Percentiles rank a stretch among this genome's conserved stretches.
phyloP scores from a whole-genome alignment of 2,888 invertebrate genomes.

The Agrotis puta region DNA sequence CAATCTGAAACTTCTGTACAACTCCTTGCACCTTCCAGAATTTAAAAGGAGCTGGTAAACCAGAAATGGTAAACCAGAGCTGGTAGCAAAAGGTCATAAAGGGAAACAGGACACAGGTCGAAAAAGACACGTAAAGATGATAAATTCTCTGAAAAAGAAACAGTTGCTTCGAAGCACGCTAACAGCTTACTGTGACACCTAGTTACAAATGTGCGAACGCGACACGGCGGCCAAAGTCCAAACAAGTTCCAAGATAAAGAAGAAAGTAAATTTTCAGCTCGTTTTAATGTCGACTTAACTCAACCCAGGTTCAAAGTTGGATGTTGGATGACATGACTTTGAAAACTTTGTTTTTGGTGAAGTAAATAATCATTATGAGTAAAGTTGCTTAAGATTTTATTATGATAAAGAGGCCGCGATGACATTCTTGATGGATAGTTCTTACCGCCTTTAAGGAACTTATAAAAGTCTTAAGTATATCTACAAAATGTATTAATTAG shows the following conservation, averaged over 20 bases:
- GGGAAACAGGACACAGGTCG: no score
- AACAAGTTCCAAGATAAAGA: conserved; percentile 38
- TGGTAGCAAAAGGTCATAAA: no score
- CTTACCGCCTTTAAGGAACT: background rate
- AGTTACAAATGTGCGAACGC: conserved; percentile 10
- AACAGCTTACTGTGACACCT: conserved; percentile 14
- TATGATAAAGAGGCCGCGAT: background rate
- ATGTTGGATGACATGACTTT: conserved; percentile 20
- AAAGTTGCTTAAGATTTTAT: background rate
- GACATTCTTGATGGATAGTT: background rate
- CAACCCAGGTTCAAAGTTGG: conserved; percentile 23
- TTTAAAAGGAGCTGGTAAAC: no score
- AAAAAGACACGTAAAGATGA: background rate
- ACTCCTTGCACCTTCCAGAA: no score
- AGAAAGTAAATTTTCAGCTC: conserved; percentile 45
- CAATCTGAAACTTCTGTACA: no score
- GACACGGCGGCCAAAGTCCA: conserved; percentile 17
- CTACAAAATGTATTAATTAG: no score
- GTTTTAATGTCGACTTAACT: conserved; percentile 41
- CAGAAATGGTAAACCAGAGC: no score
- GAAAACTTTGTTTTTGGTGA: conserved; percentile 33
- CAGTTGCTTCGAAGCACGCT: conserved; percentile 10
- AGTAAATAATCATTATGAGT: conserved; percentile 24
- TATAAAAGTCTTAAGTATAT: background rate
- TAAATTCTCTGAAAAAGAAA: background rate